These are phyloP conservation scores for Willisornis vidua DNA, from an alignment of 2,113 vertebrate genomes.

Conservation along the genomic window DNA sequence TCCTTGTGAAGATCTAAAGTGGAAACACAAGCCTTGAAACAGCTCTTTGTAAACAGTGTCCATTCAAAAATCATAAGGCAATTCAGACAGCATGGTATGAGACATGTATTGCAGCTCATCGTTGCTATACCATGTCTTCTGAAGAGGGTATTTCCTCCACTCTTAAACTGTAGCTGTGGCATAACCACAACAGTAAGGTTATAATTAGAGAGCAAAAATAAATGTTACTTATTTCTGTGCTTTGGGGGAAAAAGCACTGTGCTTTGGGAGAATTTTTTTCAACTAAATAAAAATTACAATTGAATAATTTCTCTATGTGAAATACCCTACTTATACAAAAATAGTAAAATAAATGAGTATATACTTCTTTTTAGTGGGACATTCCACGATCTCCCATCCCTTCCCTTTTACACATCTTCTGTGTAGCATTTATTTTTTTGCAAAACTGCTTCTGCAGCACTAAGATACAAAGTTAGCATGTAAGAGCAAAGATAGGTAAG, in stretches of 20 bases:
- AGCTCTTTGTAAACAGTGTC: background rate
- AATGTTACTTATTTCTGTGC: background rate
- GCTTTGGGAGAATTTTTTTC: background rate
- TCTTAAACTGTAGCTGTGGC: background rate
- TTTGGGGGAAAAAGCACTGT: background rate
- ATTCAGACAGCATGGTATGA: background rate
- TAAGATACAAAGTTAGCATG: constrained; percentile 32
- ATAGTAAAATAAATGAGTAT: background rate
- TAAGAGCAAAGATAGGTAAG: background rate
- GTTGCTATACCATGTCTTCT: background rate
- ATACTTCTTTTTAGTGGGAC: constrained; percentile 73
- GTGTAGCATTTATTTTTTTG: constrained; percentile 92
- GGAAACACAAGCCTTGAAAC: background rate
- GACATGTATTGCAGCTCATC: background rate
- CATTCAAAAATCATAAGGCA: background rate
- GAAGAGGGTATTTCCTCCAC: background rate
- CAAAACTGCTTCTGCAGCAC: constrained; percentile 89
- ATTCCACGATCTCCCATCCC: constrained; percentile 67
- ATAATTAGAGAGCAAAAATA: background rate
- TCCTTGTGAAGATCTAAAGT: constrained; percentile 78
- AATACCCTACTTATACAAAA: background rate
- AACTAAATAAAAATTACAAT: background rate
- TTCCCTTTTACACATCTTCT: constrained; percentile 82
- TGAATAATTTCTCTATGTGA: background rate
- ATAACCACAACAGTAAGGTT: background rate